Percentiles rank a stretch among this genome's conserved stretches.
Conservation (phyloP, 2,797 vertebrate species). For the Yasuhikotakia modesta region DNA sequence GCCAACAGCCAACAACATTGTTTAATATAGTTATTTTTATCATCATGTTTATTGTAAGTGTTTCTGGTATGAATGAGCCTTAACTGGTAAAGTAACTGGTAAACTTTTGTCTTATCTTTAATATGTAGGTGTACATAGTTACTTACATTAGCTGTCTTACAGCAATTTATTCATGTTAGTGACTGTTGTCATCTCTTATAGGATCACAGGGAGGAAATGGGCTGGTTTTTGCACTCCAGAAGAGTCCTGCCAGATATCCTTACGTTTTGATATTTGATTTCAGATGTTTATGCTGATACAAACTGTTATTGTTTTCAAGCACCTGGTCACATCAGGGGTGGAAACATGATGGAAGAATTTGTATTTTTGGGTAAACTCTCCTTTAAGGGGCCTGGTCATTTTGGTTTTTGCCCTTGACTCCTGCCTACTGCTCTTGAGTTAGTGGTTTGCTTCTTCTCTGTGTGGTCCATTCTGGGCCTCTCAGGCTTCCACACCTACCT, state of each 20-base stretch:
- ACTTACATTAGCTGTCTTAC: background rate
- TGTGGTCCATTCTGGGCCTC: conserved; percentile 98
- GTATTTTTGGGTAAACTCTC: no score
- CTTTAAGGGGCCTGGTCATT: background rate
- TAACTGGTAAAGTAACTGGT: background rate
- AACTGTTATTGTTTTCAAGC: background rate
- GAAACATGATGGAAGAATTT: no score
- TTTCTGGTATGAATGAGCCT: background rate
- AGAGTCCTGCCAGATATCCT: conserved; percentile 98
- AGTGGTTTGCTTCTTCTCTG: conserved; percentile 95
- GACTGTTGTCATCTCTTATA: conserved; percentile 63
- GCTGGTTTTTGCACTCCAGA: conserved; percentile 85
- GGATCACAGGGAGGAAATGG: conserved; percentile 84
- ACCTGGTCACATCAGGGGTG: background rate
- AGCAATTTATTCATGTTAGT: background rate
- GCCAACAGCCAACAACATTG: no score
- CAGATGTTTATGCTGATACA: background rate
- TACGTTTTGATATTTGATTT: conserved; percentile 57
- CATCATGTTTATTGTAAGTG: background rate
- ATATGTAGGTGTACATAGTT: background rate
- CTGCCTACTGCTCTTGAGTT: conserved; percentile 86
- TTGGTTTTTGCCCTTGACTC: conserved; percentile 78
- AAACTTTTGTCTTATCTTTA: background rate
- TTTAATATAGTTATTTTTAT: background rate
- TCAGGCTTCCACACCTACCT: conserved; percentile 98